Base-by-base conservation (phyloP, 2,888 invertebrate genomes). In the Anoplius nigerrimus region DNA sequence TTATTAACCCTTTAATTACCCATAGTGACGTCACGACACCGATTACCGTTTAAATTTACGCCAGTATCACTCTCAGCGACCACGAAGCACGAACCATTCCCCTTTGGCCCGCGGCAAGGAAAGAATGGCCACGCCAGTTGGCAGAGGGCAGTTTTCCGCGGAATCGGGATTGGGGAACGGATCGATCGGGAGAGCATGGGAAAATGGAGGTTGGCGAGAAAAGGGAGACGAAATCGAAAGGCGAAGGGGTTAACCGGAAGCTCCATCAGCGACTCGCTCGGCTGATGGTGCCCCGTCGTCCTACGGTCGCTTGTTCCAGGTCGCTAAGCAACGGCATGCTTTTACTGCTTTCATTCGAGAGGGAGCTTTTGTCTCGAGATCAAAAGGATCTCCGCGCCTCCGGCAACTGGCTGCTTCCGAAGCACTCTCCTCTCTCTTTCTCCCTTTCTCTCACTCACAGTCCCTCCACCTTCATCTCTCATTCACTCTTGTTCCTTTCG, bases 331-430 rank as follows among this genome's bases (percentile, higher is more conserved):
- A 76, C 82, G 74, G 73, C 76, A 73, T 60, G 72, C 74, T 72
- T 74, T 69, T 51, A 66, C 22, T 51, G 64, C 56, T 69, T 62
- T 66, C 54, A 46, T 52, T 59, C 63, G 59, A 21, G 60, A 66
- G 73, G 64, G 66, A 71, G 76, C 80, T 80, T 82, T 84, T 82
- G 82, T 81, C 81, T 80, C 76, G 80, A 81, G 82, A 84, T 83
- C 80, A 79, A 79, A 80, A 80, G 80, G 76, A 75, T 74, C 69
- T 64, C 22, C 68, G 54, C 54, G 71, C 53, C 56, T 62, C 42
- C 16, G n/a, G 64, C 71, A 72, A 69, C 66, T 51, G 58, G 63
- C 71, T 53, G 46, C 60, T 58, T 51, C 18, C 54, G 52, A 13
- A 57, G 22, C 46, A 59, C 59, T 51, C 48, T 55, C 55, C 52